Base-by-base conservation (phyloP, 2,888 invertebrate species). In the Protophormia terraenovae region DNA sequence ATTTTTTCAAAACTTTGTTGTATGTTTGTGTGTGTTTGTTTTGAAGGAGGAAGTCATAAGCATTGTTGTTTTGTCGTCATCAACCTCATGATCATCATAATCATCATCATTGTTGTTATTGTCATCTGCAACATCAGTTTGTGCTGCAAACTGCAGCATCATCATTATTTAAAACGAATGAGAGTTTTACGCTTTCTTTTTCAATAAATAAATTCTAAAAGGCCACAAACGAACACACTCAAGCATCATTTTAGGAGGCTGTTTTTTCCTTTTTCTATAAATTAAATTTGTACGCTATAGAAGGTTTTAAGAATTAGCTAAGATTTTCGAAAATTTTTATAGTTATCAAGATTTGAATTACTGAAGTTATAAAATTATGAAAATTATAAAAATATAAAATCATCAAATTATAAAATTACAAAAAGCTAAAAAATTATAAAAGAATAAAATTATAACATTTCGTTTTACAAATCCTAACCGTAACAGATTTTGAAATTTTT, bases 181-280 rank as follows among this genome's bases (percentile, higher is more conserved):
- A 69, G 62, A 79, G 58, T 69, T 78, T 82, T 75, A 82, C 78
- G 85, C 85, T 85, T 85, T 85, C 82, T 85, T 85, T 85, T 85
- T 79, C 82, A 82, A 82, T 79, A 82, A 85, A 85, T 82, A 78
- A 71, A 80, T 80, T 82, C 85, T 85, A 76, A 85, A 75, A 77
- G 45, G 29, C 64, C 35, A 71, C 67, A 38, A 14, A 7, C 32
- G 53, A 27, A 45, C 4, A 12, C 19, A 38, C 69, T n/a, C n/a
- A n/a, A n/a, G n/a, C 73, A 67, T 19, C 45, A 47, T 7, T 19
- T 50, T 8, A 19, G 35, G 10, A 22, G 35, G 55, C 35, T 27
- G 8, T 22, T 19, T 50, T n/a, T 24, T 6, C 12, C 12, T 24
- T 24, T 12, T 22, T 7, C 14, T 47, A 12, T 19, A 22, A 38